phyloP scores from a whole-genome alignment of 2,888 invertebrate genomes.

The Melinopterus prodromus region DNA sequence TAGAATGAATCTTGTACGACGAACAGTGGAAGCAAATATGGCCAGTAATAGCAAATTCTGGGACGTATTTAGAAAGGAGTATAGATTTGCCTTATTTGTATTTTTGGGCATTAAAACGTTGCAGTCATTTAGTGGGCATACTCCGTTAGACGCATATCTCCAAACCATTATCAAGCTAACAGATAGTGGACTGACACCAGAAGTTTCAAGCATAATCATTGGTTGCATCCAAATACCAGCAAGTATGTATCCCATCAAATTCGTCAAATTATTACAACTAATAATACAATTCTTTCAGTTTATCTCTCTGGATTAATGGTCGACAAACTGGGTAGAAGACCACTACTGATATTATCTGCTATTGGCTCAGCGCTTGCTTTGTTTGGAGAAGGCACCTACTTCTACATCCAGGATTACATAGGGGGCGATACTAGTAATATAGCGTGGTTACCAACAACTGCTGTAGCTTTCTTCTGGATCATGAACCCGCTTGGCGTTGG shows the following conservation, averaged over 20 bases:
- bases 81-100: conserved; percentile 38
- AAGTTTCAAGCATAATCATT: conserved; percentile 66
- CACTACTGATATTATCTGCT: conserved; percentile 65
- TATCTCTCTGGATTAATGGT: conserved; percentile 53
- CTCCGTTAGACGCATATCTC: conserved; percentile 68
- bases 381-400: conserved; percentile 64
- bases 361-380: conserved; percentile 65
- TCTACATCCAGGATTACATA: conserved; percentile 61
- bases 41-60: conserved; percentile 36
- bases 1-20: conserved; percentile 57
- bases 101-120: conserved; percentile 64
- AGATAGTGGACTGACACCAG: conserved; percentile 64
- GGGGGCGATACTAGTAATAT: conserved; percentile 43
- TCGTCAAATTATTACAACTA: no score
- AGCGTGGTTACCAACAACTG: conserved; percentile 65
- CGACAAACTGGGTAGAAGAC: conserved; percentile 65
- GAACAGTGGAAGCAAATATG: conserved; percentile 54
- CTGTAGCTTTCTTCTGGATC: conserved; percentile 66
- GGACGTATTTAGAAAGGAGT: conserved; percentile 26
- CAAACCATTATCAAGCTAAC: conserved; percentile 68
- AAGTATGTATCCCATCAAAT: conserved; percentile 54
- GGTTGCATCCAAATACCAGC: conserved; percentile 67
- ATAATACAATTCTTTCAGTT: conserved; percentile 22
- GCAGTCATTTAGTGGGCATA: conserved; percentile 68
- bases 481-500: conserved; percentile 68